Evolutionary conservation across 2,888 invertebrate species (phyloP).

Genomic region (Hedya salicella): DNA sequence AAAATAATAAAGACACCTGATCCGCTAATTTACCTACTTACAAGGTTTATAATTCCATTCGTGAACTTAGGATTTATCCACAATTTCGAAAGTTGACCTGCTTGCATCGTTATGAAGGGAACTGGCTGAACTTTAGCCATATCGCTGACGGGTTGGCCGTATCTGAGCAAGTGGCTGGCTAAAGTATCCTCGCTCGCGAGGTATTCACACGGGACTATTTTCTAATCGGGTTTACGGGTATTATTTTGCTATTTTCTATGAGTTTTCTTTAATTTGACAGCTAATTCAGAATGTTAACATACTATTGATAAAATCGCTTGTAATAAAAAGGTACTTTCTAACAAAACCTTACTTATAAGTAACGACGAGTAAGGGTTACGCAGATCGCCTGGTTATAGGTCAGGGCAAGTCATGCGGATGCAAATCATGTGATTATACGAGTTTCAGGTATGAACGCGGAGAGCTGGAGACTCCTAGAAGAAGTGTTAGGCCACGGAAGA

Average conservation of each 20-base stretch:
- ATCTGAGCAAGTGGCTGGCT: slow-evolving; percentile 26
- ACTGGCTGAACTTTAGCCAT: slow-evolving; percentile 64
- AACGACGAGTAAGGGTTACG: too few relatives aligned
- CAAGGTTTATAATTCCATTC: slow-evolving; percentile 8
- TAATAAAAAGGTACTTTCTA: too few relatives aligned
- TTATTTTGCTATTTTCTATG: not conserved
- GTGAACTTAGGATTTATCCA: slow-evolving; percentile 43
- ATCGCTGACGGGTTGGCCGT: slow-evolving; percentile 55
- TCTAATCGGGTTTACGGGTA: not conserved
- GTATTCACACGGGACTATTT: slow-evolving; percentile 14
- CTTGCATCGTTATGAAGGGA: slow-evolving; percentile 54
- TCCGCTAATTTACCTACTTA: not conserved
- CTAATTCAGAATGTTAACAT: too few relatives aligned
- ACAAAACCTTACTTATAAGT: too few relatives aligned
- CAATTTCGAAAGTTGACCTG: slow-evolving; percentile 57
- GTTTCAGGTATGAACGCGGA: too few relatives aligned
- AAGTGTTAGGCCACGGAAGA: too few relatives aligned
- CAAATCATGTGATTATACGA: too few relatives aligned
- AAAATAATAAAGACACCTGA: not conserved
- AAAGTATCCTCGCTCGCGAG: slow-evolving; percentile 14
- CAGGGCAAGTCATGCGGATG: too few relatives aligned
- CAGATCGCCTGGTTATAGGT: too few relatives aligned
- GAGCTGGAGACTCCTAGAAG: too few relatives aligned
- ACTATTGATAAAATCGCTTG: too few relatives aligned
- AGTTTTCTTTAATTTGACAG: not conserved